phyloP scores from a whole-genome alignment of 2,888 invertebrate genomes.

The Dryococelus australis region DNA sequence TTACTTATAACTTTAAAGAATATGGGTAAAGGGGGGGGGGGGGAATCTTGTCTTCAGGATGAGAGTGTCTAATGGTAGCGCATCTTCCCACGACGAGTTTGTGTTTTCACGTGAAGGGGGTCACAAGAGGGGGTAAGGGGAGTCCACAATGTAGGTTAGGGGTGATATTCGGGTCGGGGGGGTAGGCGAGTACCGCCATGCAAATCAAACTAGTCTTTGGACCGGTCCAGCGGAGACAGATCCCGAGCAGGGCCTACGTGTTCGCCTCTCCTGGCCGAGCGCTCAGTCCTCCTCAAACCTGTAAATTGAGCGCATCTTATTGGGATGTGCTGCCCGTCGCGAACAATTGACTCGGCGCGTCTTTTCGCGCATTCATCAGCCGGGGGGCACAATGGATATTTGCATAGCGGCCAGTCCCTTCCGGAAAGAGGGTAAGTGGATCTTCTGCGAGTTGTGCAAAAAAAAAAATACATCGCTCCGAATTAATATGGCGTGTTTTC shows the following conservation, averaged over 20 bases:
- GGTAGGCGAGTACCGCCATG: not conserved
- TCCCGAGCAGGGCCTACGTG: not conserved
- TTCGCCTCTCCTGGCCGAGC: not conserved
- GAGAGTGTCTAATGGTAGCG: not conserved
- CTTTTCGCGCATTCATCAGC: conserved; percentile 7
- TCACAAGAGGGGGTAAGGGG: too few species aligned
- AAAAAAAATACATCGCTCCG: not conserved
- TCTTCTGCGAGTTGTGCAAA: conserved; percentile 2
- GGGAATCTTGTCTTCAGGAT: not conserved
- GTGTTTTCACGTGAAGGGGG: not conserved
- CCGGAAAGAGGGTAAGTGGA: not conserved
- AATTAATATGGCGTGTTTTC: not conserved
- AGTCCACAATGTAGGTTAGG: not conserved
- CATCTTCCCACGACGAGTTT: not conserved
- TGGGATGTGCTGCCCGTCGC: not conserved
- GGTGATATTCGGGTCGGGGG: not conserved
- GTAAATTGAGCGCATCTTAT: conserved; percentile 16
- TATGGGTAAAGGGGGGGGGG: not conserved
- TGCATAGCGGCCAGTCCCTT: not conserved
- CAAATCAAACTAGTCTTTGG: not conserved
- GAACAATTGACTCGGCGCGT: conserved; percentile 4
- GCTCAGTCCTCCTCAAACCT: not conserved
- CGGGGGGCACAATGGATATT: not conserved
- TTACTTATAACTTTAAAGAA: not conserved
- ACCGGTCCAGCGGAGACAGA: not conserved